Percentiles rank a stretch among this genome's conserved stretches.
Evolutionary conservation across 2,888 invertebrate genomes (phyloP).

Genomic region (Oscheius myriophilus): DNA sequence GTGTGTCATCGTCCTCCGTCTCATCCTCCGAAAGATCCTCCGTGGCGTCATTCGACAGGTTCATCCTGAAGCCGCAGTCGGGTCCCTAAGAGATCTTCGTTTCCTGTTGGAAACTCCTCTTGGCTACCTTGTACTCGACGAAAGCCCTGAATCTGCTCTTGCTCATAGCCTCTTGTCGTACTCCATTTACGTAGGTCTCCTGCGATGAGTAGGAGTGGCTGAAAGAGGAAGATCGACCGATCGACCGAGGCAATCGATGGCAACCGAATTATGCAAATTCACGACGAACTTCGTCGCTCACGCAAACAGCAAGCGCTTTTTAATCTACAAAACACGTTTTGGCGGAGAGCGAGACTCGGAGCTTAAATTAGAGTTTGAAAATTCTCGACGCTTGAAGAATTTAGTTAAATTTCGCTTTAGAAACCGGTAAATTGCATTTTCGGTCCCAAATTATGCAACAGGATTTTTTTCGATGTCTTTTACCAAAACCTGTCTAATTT

Average conservation of each 20-base stretch:
- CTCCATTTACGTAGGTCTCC: conserved; percentile 68
- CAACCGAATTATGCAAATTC: conserved; percentile 19
- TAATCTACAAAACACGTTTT: no score
- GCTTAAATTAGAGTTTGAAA: neutral
- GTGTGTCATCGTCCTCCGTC: conserved; percentile 63
- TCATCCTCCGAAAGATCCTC: conserved; percentile 67
- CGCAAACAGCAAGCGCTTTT: no score
- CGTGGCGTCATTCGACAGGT: conserved; percentile 62
- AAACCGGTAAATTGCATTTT: no score
- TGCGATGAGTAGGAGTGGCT: conserved; percentile 64
- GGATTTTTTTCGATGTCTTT: no score
- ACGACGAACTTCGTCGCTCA: neutral
- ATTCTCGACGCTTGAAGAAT: no score
- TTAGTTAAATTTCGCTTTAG: no score
- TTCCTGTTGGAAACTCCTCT: neutral
- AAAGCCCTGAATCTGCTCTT: conserved; percentile 66
- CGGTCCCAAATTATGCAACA: no score
- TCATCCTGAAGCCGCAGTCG: conserved; percentile 67
- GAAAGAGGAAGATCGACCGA: conserved; percentile 35
- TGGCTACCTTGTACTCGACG: conserved; percentile 58
- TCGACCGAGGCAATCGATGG: neutral
- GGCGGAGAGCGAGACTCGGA: neutral
- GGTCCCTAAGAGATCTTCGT: conserved; percentile 45
- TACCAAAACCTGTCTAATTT: no score
- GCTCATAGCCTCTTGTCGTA: conserved; percentile 53